Evolutionary conservation across 2,888 invertebrate species (phyloP).

Genomic region (Diloba caeruleocephala): DNA sequence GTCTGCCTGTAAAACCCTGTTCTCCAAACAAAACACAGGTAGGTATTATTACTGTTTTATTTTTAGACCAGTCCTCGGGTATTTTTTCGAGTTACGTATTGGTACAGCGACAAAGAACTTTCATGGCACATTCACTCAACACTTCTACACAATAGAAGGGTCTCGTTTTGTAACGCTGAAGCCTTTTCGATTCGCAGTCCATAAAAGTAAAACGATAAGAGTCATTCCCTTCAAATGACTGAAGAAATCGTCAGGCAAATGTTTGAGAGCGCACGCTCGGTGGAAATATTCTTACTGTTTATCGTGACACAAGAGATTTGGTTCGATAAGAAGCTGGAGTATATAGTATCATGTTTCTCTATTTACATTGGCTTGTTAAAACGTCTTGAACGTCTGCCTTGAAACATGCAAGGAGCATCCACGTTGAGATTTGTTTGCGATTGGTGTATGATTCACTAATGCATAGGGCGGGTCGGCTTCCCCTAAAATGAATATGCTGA

Average conservation of each 20-base stretch:
- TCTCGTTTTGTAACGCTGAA: slow-evolving; percentile 81
- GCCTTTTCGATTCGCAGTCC: slow-evolving; percentile 83
- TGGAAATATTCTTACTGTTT: slow-evolving; percentile 66
- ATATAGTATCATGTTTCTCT: slow-evolving; percentile 74
- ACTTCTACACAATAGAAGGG: slow-evolving; percentile 82
- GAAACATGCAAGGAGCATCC: slow-evolving; percentile 75
- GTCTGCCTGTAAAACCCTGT: slow-evolving; percentile 31
- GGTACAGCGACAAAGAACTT: slow-evolving; percentile 73
- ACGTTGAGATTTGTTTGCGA: slow-evolving; percentile 75
- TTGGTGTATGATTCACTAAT: slow-evolving; percentile 79
- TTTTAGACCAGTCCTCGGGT: slow-evolving; percentile 50
- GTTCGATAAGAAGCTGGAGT: slow-evolving; percentile 70
- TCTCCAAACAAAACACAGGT: slow-evolving; percentile 37
- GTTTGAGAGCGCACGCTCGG: slow-evolving; percentile 66
- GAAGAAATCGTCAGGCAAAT: slow-evolving; percentile 76
- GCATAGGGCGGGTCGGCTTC: slow-evolving; percentile 75
- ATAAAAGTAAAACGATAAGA: slow-evolving; percentile 86
- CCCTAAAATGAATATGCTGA: slow-evolving; percentile 85
- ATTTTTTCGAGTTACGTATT: slow-evolving; percentile 67
- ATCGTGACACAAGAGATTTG: slow-evolving; percentile 75
- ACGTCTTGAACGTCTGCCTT: slow-evolving; percentile 62
- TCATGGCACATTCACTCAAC: slow-evolving; percentile 77
- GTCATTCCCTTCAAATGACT: slow-evolving; percentile 82
- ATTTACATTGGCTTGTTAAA: slow-evolving; percentile 71
- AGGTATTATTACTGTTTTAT: slow-evolving; percentile 54